A percentile compares a stretch with the other conserved stretches of the same genome.
Conservation (phyloP, 2,113 vertebrate species). For the Saccopteryx bilineata region DNA sequence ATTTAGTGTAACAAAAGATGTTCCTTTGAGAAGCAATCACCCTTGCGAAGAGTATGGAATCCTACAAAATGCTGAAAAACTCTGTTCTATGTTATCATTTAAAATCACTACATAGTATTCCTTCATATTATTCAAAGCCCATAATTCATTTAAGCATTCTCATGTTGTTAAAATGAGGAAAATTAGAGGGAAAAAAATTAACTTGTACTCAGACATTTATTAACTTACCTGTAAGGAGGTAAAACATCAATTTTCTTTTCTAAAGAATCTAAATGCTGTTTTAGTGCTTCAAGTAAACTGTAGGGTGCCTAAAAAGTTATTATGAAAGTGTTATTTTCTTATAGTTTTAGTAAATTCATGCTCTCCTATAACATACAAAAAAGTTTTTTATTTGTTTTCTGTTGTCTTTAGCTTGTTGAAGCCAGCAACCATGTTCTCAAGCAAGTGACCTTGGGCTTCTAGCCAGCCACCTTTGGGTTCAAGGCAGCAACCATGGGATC, state of each 20-base stretch:
- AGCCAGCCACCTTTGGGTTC: no score
- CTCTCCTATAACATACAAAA: constrained; percentile 20
- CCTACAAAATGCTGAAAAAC: not conserved
- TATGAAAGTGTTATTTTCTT: constrained; percentile 23
- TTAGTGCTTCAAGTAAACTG: constrained; percentile 96
- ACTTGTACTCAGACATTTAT: not conserved
- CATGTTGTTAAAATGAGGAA: constrained; percentile 22
- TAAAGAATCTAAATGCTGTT: constrained; percentile 97
- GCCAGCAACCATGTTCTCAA: no score
- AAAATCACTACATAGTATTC: constrained; percentile 11
- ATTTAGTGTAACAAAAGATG: constrained; percentile 25
- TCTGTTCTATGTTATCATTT: not conserved
- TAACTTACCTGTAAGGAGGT: constrained; percentile 92
- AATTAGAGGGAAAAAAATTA: constrained; percentile 38
- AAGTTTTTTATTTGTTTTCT: no score
- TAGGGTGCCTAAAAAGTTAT: constrained; percentile 91
- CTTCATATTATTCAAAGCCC: constrained; percentile 7
- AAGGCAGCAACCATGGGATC: no score
- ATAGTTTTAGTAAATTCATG: constrained; percentile 20
- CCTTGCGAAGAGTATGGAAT: not conserved
- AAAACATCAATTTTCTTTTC: constrained; percentile 95
- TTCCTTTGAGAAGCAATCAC: not conserved
- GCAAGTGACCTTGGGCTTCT: no score
- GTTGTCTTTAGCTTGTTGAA: no score
- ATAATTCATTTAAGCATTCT: constrained; percentile 7